phyloP scores from a whole-genome alignment of 2,888 invertebrate species.

The Noctuana brunneofusca region DNA sequence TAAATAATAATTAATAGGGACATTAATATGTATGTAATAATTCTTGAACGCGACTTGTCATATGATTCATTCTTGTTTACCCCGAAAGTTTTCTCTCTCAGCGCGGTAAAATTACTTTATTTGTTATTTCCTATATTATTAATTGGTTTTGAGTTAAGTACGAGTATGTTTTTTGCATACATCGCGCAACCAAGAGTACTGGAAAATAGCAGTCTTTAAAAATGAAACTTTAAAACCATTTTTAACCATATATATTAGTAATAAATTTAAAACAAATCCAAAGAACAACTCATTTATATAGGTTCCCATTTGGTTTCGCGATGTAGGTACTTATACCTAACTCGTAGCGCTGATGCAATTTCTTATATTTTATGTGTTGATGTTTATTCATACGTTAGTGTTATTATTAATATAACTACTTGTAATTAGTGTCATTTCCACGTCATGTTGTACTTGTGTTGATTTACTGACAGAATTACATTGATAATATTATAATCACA shows the following conservation, averaged over 20 bases:
- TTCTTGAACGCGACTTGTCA: slow-evolving; percentile 25
- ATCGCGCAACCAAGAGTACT: slow-evolving; percentile 10
- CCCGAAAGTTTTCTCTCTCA: slow-evolving; percentile 56
- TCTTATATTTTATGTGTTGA: slow-evolving; percentile 51
- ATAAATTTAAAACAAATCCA: not conserved
- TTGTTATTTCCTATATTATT: not conserved
- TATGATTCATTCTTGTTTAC: slow-evolving; percentile 37
- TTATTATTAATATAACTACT: slow-evolving; percentile 52
- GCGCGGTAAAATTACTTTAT: slow-evolving; percentile 21
- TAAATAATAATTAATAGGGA: slow-evolving; percentile 32
- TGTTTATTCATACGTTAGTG: slow-evolving; percentile 68
- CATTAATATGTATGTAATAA: slow-evolving; percentile 31
- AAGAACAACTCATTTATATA: not conserved
- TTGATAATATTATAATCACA: slow-evolving; percentile 53
- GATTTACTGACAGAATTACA: slow-evolving; percentile 60
- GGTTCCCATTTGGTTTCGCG: slow-evolving; percentile 39
- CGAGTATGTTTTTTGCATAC: slow-evolving; percentile 7
- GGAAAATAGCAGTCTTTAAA: not conserved
- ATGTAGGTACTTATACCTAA: slow-evolving; percentile 38
- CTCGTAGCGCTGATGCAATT: slow-evolving; percentile 38
- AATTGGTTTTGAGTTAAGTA: slow-evolving; percentile 8
- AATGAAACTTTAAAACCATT: not conserved
- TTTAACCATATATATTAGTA: not conserved
- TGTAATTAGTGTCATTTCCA: slow-evolving; percentile 73
- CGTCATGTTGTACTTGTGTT: slow-evolving; percentile 65